Base-by-base conservation (phyloP, 2,113 vertebrate genomes). In the Lophura nycthemera region DNA sequence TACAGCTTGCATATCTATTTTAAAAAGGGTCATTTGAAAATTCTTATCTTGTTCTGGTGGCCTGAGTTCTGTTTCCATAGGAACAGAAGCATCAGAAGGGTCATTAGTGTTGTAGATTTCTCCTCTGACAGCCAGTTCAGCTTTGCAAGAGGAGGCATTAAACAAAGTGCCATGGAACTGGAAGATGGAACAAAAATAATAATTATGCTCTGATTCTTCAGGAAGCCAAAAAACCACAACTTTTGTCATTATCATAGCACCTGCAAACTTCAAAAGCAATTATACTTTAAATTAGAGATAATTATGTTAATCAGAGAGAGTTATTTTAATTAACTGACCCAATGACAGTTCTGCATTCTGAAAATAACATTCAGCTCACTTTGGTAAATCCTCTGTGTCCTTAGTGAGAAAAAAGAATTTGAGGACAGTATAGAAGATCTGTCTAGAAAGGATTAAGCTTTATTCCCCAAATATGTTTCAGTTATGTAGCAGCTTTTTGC, bases 31-130 rank as follows among this genome's bases (percentile, higher is more conserved):
- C 56, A 59, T 64, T 93, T 83, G 59, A 88, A 84, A 95, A 16
- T 13, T 65, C 50, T 88, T 59, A 38, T 12, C 75, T 86, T 90
- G 17, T 85, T 96, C 71, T 60, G 72, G 42, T 25, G 59, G 76
- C n/a, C 63, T 34, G 73, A 93, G 50, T 19, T 80, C 76, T 92
- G 67, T 95, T 77, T 86, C 84, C 60, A 27, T 83, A 83, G 93
- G 81, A 90, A 48, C 77, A 77, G 60, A 38, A 74, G 47, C 69
- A 81, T 22, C 60, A 70, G 34, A 16, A 71, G 59, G 69, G 84
- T 81, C 81, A 43, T 77, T 66, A 77, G 60, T 38, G 47, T 40
- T 78, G 57, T 22, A 43, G 81, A 16, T 86, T 65, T 83, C 56
- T 1, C 2, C 36, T 86, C 25, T 66, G 73, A 22, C n/a, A 66